phyloP scores from a whole-genome alignment of 2,113 vertebrate genomes.

The Petromus typicus region DNA sequence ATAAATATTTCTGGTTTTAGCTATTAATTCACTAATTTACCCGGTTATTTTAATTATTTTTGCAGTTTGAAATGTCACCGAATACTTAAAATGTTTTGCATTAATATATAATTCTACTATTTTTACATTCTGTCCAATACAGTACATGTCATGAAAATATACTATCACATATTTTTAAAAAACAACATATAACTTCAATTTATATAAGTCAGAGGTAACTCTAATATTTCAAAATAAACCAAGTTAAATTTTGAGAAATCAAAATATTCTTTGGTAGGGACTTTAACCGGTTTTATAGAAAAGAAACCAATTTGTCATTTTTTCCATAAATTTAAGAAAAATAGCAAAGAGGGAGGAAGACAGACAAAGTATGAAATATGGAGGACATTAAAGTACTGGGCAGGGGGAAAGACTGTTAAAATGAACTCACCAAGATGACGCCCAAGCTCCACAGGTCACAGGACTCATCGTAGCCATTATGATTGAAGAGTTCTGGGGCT shows the following conservation, averaged over 20 bases:
- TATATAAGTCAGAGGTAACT: constrained; percentile 5
- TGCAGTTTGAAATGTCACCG: constrained; percentile 22
- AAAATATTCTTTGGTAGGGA: background rate
- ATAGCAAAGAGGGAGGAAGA: fast-evolving
- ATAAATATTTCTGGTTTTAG: constrained; percentile 11
- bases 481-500: constrained; percentile 96
- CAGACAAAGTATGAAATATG: background rate
- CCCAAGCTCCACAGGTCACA: constrained; percentile 99
- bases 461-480: constrained; percentile 97
- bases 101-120: constrained; percentile 7
- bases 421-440: constrained; percentile 95
- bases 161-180: background rate
- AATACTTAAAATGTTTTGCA: background rate
- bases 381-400: background rate
- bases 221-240: constrained; percentile 42
- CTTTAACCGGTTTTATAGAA: background rate
- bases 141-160: background rate
- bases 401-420: background rate
- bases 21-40: constrained; percentile 44
- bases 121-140: constrained; percentile 9
- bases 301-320: background rate
- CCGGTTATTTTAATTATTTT: constrained; percentile 10
- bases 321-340: background rate
- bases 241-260: constrained; percentile 17
- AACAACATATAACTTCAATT: background rate